Base-by-base conservation (phyloP, 2,888 invertebrate species). In the Platynereis dumerilii region DNA sequence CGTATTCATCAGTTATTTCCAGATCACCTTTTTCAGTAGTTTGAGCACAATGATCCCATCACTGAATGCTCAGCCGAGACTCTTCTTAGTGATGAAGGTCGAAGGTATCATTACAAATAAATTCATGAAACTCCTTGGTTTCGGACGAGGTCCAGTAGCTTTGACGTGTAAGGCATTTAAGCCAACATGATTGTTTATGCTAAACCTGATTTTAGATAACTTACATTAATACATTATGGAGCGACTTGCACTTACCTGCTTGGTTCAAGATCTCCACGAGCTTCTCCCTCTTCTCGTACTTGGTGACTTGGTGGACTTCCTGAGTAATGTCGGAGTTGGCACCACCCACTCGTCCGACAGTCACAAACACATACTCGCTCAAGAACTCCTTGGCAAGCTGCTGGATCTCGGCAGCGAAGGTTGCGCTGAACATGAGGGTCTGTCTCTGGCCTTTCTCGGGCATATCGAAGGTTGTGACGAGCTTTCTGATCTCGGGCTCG, bases 321-420 rank as follows among this genome's bases (percentile, higher is more conserved):
- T 98, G 98, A 63, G 91, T 89, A 0, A 98, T 95, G 83, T 98
- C 96, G 0, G 90, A 83, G 76, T 94, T 95, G 7, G 97, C 97
- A 1, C 94, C 93, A 0, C 98, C 98, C 0, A 98, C 91, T 12
- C 92, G 90, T 53, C 97, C 98, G 22, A 97, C 91, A 0, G 92
- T 89, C 7, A 96, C 87, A 79, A 96, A 96, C 17, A 94, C 80
- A 80, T 96, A 96, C 65, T 90, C 85, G 27, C 84, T 81, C 20
- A 97, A 85, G 81, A 92, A 96, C 58, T 91, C 88, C 0, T 88
- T 88, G 0, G 95, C 94, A 71, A 95, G 84, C 54, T 88, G 87
- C 83, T 97, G 96, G 22, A 92, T 88, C 65, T 84, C 88, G 52
- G 87, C 86, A 0, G 90, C 90, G 77, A 92, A 92, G 0, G 92